Conservation (phyloP, 2,113 vertebrate species). For the Mus spicilegus region DNA sequence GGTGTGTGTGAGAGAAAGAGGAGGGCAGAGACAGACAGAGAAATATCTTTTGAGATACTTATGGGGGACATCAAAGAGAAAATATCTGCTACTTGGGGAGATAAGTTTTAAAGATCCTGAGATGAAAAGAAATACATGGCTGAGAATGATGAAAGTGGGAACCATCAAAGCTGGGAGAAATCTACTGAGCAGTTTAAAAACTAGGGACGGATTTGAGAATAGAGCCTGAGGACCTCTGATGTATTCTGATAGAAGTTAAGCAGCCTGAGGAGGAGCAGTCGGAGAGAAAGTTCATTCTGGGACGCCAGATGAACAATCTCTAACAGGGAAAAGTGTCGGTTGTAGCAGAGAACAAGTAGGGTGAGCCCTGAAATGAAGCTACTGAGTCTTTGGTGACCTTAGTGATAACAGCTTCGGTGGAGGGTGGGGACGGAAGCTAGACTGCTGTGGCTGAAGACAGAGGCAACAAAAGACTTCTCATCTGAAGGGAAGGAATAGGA, state of each 20-base stretch:
- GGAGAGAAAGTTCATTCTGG: not conserved
- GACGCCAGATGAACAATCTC: conserved; percentile 5
- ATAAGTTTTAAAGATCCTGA: conserved; percentile 24
- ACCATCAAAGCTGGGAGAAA: conserved; percentile 23
- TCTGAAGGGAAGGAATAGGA: conserved; percentile 39
- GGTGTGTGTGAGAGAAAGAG: not conserved
- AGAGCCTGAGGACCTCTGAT: conserved; percentile 9
- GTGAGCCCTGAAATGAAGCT: conserved; percentile 11
- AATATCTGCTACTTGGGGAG: not conserved
- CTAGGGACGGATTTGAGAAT: not conserved
- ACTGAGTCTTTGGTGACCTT: conserved; percentile 43
- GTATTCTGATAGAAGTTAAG: conserved; percentile 3
- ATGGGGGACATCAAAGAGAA: not conserved
- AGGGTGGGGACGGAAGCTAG: conserved; percentile 34
- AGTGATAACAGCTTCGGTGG: conserved; percentile 43
- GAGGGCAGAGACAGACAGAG: not conserved
- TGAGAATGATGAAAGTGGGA: not conserved
- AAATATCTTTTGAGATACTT: conserved; percentile 23
- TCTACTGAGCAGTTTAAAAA: conserved; percentile 24
- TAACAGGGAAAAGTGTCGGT: not conserved
- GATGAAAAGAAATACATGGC: not conserved
- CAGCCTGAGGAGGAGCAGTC: not conserved
- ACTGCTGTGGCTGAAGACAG: not conserved
- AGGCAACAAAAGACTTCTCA: conserved; percentile 56
- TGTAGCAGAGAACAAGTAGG: conserved; percentile 33